Conservation (phyloP, 2,888 invertebrate species). For the Drosophila infuscata region DNA sequence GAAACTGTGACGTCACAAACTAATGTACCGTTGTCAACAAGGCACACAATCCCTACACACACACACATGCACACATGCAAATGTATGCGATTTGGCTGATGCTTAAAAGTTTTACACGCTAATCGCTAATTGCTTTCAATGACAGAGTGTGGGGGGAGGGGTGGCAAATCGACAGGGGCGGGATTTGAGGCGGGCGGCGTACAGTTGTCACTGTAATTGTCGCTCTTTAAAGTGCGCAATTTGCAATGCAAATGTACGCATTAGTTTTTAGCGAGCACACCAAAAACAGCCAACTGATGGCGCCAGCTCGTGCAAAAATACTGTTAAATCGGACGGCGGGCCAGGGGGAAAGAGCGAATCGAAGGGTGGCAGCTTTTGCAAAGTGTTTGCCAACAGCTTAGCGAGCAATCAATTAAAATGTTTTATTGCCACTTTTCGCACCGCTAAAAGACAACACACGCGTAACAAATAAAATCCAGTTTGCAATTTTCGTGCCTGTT, state of each 20-base stretch:
- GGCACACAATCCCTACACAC: background rate
- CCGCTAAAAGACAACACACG: constrained; percentile 43
- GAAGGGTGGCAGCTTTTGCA: constrained; percentile 28
- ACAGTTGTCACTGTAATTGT: constrained; percentile 68
- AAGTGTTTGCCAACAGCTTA: constrained; percentile 76
- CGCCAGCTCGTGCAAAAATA: constrained; percentile 48
- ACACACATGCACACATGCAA: background rate
- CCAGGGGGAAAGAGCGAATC: constrained; percentile 1
- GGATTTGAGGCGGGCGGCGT: background rate
- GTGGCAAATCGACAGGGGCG: constrained; percentile 3
- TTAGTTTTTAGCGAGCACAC: constrained; percentile 69
- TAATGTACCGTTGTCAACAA: constrained; percentile 61
- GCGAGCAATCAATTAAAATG: constrained; percentile 78
- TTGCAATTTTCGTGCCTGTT: background rate
- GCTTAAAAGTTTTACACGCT: constrained; percentile 68
- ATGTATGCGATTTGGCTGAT: constrained; percentile 29
- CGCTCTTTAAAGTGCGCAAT: constrained; percentile 78
- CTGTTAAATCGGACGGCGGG: constrained; percentile 26
- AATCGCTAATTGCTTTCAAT: constrained; percentile 80
- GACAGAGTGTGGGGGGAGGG: constrained; percentile 42
- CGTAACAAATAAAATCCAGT: constrained; percentile 3
- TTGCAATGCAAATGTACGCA: constrained; percentile 79
- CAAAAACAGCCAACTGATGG: constrained; percentile 59
- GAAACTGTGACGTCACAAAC: constrained; percentile 64
- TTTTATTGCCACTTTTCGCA: constrained; percentile 74